These are phyloP conservation scores for Apodemia duryi DNA, from an alignment of 2,888 invertebrate species.

Conservation along the genomic window DNA sequence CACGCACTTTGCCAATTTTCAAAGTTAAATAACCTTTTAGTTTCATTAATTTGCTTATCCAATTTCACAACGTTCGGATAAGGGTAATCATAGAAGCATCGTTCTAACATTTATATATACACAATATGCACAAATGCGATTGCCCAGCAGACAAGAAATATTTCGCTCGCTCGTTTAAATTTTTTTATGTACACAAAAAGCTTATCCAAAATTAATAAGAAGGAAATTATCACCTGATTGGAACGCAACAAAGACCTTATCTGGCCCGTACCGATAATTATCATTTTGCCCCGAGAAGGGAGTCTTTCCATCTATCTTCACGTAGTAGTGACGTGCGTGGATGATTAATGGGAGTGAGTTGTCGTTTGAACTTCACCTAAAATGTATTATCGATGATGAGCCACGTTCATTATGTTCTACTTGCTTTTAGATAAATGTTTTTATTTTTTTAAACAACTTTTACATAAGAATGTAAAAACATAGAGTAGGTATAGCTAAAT, in stretches of 20 bases:
- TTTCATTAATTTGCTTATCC: too few species aligned
- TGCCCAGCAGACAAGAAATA: too few species aligned
- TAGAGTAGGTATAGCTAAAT: too few species aligned
- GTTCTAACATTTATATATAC: too few species aligned
- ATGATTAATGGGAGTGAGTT: slow-evolving; percentile 45
- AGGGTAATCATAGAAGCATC: too few species aligned
- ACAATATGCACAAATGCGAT: too few species aligned
- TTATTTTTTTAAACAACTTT: not conserved
- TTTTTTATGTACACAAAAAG: slow-evolving; percentile 4
- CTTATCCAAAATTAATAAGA: slow-evolving; percentile 10
- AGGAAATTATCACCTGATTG: slow-evolving; percentile 38
- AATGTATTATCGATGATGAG: slow-evolving; percentile 28
- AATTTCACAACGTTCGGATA: too few species aligned
- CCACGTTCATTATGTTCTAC: slow-evolving; percentile 23
- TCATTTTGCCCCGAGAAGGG: slow-evolving; percentile 32
- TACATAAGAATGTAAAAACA: too few species aligned
- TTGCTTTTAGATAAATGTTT: slow-evolving; percentile 7
- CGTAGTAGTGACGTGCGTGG: slow-evolving; percentile 41
- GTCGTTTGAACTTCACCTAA: slow-evolving; percentile 44
- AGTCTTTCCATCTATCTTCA: slow-evolving; percentile 39
- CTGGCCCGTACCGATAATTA: slow-evolving; percentile 35
- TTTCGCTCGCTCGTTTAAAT: not conserved
- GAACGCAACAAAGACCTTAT: slow-evolving; percentile 34
- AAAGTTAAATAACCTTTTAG: too few species aligned
- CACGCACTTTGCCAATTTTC: too few species aligned